Percentiles rank a stretch among this genome's conserved stretches.
phyloP scores from a whole-genome alignment of 2,113 vertebrate species.

The Vidua macroura region DNA sequence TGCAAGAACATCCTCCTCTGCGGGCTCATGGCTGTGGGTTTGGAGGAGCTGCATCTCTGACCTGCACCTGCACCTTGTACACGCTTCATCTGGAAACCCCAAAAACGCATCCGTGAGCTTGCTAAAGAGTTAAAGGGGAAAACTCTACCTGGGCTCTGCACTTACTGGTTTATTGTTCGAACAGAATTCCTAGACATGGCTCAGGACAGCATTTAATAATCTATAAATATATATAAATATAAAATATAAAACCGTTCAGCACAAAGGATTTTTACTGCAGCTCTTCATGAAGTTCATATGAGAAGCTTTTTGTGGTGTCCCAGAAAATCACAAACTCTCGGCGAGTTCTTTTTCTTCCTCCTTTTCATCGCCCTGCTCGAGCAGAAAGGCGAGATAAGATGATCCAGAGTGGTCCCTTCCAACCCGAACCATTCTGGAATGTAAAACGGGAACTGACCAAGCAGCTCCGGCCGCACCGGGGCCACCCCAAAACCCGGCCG shows the following conservation, averaged over 20 bases:
- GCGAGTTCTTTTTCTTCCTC: not conserved
- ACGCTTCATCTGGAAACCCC: not conserved
- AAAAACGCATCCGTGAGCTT: fast-evolving
- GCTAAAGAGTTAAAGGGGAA: not conserved
- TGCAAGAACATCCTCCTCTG: fast-evolving
- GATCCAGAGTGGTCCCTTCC: not conserved
- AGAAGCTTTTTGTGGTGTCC: not conserved
- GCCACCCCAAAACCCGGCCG: not conserved
- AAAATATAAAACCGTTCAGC: not conserved
- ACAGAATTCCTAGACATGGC: not conserved
- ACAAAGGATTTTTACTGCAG: not conserved
- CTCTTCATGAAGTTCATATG: fast-evolving
- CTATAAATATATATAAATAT: no score
- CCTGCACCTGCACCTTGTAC: not conserved
- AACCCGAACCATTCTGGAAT: not conserved
- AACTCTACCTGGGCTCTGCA: no score
- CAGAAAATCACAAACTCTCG: not conserved
- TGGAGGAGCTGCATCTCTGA: not conserved
- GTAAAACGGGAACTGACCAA: not conserved
- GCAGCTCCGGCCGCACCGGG: fast-evolving
- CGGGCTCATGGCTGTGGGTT: not conserved
- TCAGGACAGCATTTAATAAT: not conserved
- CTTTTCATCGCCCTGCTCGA: not conserved
- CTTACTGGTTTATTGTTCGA: fast-evolving
- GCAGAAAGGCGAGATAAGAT: not conserved